These are phyloP conservation scores for Drosophila falleni DNA, from an alignment of 2,888 invertebrate species.

Conservation along the genomic window DNA sequence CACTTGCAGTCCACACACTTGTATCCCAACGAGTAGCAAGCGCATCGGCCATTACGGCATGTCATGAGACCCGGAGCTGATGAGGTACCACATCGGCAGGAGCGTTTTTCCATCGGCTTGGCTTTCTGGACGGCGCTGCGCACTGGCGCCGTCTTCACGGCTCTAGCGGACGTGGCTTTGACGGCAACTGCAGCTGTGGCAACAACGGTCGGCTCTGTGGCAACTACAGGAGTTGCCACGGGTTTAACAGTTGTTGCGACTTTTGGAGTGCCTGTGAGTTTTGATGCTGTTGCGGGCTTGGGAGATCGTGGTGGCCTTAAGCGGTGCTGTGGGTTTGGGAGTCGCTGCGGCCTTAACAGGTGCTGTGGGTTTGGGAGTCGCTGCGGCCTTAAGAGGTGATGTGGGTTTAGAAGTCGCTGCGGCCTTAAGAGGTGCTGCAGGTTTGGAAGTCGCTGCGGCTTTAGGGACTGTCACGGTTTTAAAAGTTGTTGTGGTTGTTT, in stretches of 20 bases:
- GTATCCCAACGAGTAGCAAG: conserved; percentile 96
- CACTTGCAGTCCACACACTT: conserved; percentile 96
- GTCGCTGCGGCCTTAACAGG: not conserved
- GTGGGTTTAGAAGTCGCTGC: not conserved
- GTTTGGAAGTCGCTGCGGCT: not conserved
- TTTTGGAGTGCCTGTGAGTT: not conserved
- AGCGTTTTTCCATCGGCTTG: conserved; percentile 88
- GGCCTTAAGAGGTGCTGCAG: not conserved
- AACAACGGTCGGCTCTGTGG: not conserved
- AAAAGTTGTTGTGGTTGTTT: not conserved
- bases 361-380: not conserved
- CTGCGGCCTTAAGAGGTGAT: too few relatives aligned
- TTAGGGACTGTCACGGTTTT: not conserved
- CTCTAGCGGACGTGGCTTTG: conserved; percentile 3
- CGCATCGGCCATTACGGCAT: conserved; percentile 97
- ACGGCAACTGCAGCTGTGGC: not conserved
- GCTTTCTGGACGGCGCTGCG: not conserved
- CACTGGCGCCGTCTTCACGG: not conserved
- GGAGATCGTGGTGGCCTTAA: not conserved
- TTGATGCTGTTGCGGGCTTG: not conserved
- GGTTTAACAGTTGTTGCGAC: not conserved
- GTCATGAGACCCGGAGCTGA: conserved; percentile 95
- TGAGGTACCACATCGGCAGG: conserved; percentile 95
- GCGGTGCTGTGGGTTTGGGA: not conserved
- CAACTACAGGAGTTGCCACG: not conserved